Percentiles rank a stretch among this genome's conserved stretches.
Conservation (phyloP, 2,113 vertebrate genomes). For the Gobiocypris rarus region DNA sequence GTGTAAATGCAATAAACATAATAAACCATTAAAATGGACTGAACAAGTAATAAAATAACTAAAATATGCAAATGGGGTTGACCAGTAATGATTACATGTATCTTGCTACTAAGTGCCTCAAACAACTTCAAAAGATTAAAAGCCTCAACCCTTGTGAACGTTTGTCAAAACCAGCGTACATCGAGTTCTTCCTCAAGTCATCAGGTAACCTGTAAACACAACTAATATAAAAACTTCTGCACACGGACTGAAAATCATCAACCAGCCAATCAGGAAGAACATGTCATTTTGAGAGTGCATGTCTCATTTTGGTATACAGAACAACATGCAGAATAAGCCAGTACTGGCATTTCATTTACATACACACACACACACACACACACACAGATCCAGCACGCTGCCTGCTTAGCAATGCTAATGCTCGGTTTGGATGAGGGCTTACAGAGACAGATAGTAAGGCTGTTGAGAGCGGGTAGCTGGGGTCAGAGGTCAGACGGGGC, state of each 20-base stretch:
- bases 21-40: no score
- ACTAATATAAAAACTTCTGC: background rate
- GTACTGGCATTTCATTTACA: background rate
- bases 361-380: background rate
- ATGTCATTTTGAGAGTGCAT: background rate
- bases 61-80: background rate
- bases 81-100: background rate
- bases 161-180: background rate
- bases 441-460: background rate
- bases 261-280: background rate
- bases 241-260: background rate
- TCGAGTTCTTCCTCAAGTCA: background rate
- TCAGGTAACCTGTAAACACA: no score
- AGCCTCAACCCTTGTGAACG: background rate
- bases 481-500: background rate
- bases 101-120: background rate
- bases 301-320: background rate
- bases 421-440: background rate
- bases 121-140: background rate
- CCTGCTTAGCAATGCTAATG: background rate
- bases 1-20: no score
- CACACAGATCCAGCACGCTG: no score
- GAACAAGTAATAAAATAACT: no score
- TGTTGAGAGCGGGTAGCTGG: background rate
- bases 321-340: background rate